These are phyloP conservation scores for Odiellus spinosus DNA, from an alignment of 2,888 invertebrate genomes.

Conservation along the genomic window DNA sequence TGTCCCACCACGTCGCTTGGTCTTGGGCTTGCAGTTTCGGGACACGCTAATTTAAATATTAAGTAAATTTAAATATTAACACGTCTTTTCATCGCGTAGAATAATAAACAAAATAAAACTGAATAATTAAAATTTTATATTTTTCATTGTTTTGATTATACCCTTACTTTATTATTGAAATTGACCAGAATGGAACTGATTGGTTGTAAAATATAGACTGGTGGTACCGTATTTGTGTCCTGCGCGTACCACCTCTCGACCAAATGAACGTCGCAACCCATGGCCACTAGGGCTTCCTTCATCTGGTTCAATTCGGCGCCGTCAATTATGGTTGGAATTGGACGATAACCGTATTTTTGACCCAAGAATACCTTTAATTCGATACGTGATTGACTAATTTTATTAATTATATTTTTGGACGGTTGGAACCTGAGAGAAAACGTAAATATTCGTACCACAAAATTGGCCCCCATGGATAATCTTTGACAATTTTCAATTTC, in stretches of 20 bases:
- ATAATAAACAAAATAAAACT: neutral
- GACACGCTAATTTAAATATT: constrained; percentile 47
- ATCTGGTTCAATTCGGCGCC: constrained; percentile 78
- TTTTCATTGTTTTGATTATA: neutral
- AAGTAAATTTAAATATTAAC: neutral
- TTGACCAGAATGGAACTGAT: constrained; percentile 92
- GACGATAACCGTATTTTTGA: constrained; percentile 95
- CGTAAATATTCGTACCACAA: constrained; percentile 48
- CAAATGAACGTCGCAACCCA: constrained; percentile 56
- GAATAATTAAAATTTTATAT: neutral
- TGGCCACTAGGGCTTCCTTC: constrained; percentile 63
- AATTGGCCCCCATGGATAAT: constrained; percentile 93
- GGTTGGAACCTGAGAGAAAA: neutral
- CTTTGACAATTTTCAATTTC: constrained; percentile 96
- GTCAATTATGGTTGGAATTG: constrained; percentile 86
- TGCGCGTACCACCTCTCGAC: constrained; percentile 91
- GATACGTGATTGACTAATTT: neutral
- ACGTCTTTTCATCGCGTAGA: constrained; percentile 8
- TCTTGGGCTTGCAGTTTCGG: constrained; percentile 91
- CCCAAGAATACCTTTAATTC: constrained; percentile 63
- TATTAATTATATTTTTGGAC: too few relatives aligned
- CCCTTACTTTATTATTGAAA: constrained; percentile 81
- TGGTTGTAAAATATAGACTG: constrained; percentile 84
- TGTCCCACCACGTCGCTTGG: constrained; percentile 96
- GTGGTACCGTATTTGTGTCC: constrained; percentile 89